A percentile compares a stretch with the other conserved stretches of the same genome.
Conservation (phyloP, 2,888 invertebrate genomes). For the Tubulanus polymorphus region DNA sequence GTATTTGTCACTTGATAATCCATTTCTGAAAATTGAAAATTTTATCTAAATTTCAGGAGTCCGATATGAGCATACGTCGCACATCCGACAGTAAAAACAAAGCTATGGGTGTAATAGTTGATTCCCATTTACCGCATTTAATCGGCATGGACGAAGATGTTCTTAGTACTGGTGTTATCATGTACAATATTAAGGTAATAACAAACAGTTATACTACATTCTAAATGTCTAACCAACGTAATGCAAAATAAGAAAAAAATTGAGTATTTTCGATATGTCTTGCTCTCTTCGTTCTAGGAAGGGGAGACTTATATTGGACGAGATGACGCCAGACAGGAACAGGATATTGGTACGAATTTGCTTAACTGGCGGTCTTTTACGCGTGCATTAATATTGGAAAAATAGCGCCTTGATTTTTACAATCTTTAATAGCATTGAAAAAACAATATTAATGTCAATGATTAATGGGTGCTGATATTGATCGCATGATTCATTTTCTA, state of each 20-base stretch:
- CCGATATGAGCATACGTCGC: constrained; percentile 38
- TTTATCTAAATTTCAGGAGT: constrained; percentile 26
- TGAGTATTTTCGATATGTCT: background rate
- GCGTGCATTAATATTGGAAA: background rate
- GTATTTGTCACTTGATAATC: background rate
- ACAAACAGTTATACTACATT: too few relatives aligned
- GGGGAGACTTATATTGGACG: constrained; percentile 82
- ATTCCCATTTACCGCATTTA: constrained; percentile 83
- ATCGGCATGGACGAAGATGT: constrained; percentile 88
- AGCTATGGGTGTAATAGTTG: constrained; percentile 41
- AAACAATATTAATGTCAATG: too few relatives aligned
- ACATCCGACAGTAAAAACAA: constrained; percentile 62
- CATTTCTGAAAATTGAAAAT: background rate
- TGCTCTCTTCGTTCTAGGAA: constrained; percentile 58
- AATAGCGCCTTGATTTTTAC: background rate
- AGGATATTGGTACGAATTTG: constrained; percentile 63
- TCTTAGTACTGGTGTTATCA: constrained; percentile 82
- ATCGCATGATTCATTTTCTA: too few relatives aligned
- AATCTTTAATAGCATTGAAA: background rate
- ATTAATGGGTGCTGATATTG: too few relatives aligned
- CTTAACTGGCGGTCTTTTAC: background rate
- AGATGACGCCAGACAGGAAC: constrained; percentile 64
- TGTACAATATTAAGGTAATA: constrained; percentile 76
- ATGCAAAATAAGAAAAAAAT: too few relatives aligned
- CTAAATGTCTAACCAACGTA: too few relatives aligned